These are phyloP conservation scores for Saccostrea glomerata DNA, from an alignment of 1,140 invertebrate species.

Conservation along the genomic window DNA sequence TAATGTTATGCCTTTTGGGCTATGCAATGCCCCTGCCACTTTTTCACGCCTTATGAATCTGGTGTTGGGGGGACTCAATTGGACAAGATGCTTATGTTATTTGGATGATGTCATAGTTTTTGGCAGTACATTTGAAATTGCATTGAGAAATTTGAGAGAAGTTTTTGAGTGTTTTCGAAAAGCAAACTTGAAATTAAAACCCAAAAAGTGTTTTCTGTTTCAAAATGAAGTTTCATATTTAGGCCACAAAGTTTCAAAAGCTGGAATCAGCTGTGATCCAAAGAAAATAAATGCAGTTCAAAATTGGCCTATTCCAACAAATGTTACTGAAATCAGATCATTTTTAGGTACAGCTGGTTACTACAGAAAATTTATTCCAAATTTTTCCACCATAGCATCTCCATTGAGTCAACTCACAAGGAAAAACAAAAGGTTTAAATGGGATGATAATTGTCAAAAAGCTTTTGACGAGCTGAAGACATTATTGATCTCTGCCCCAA, in stretches of 20 bases:
- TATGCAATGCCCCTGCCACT: background rate
- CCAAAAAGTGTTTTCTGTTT: conserved; percentile 53
- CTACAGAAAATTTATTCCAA: conserved; percentile 43
- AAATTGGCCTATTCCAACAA: conserved; percentile 50
- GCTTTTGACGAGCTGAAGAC: background rate
- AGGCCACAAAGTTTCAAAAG: conserved; percentile 27
- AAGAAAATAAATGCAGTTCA: conserved; percentile 44
- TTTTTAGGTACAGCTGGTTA: conserved; percentile 39
- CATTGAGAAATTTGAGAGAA: conserved; percentile 50
- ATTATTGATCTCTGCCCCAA: conserved; percentile 32
- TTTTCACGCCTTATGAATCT: conserved; percentile 42
- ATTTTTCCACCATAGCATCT: conserved; percentile 46
- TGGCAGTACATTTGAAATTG: conserved; percentile 51
- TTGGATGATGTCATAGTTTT: conserved; percentile 59
- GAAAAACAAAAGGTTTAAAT: conserved; percentile 38
- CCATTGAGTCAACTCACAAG: conserved; percentile 39
- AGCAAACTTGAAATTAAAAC: conserved; percentile 49
- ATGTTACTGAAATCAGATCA: conserved; percentile 31
- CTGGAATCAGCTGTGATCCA: conserved; percentile 42
- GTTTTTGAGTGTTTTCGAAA: conserved; percentile 52
- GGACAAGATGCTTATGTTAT: conserved; percentile 46
- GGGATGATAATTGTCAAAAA: conserved; percentile 17
- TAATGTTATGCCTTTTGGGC: conserved; percentile 33
- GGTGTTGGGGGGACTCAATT: conserved; percentile 23
- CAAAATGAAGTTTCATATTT: conserved; percentile 7